Evolutionary conservation across 2,888 invertebrate species (phyloP).

Genomic region (Stenchaetothrips biformis): DNA sequence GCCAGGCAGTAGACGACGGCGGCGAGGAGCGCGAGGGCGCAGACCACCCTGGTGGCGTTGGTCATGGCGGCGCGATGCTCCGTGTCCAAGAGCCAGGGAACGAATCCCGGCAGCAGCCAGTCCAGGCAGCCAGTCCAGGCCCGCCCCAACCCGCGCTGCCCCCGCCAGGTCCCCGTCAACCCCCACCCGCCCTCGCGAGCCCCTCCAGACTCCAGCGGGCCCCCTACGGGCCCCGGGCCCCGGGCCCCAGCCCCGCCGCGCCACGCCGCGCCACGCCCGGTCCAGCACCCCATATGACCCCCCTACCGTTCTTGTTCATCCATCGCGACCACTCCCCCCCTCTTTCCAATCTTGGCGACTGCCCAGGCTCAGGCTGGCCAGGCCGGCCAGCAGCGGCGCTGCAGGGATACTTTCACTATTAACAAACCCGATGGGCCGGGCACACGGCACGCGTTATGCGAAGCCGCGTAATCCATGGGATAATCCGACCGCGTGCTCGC

Average conservation of each 20-base stretch:
- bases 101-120: not conserved
- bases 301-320: not conserved
- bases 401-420: not conserved
- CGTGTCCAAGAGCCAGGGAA: not conserved
- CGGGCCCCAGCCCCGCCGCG: no score
- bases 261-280: not conserved
- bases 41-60: not conserved
- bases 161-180: not conserved
- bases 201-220: not conserved
- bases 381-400: not conserved
- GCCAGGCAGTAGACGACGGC: constrained; percentile 3
- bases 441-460: not conserved
- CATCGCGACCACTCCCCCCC: not conserved
- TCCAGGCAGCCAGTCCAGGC: not conserved
- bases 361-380: not conserved
- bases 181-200: not conserved
- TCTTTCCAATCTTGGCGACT: not conserved
- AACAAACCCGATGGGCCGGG: not conserved
- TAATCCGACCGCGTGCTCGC: no score
- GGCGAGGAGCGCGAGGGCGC: constrained; percentile 18
- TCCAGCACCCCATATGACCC: not conserved
- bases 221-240: not conserved
- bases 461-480: not conserved
- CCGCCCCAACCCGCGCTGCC: not conserved
- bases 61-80: not conserved